Base-by-base conservation (phyloP, 2,888 invertebrate species). In the Agrochola lota region DNA sequence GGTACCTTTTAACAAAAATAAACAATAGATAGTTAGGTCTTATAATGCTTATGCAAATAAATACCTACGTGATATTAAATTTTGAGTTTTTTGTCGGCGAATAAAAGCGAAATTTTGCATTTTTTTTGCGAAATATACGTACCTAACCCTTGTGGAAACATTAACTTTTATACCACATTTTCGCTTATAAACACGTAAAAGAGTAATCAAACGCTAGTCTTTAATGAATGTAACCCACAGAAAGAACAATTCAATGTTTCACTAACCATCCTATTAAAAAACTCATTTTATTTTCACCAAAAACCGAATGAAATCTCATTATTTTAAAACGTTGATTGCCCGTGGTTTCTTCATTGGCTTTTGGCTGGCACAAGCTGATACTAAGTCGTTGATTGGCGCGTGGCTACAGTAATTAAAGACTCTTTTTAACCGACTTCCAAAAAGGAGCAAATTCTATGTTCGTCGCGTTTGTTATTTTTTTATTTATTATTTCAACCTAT, bases 321-420 rank as follows among this genome's bases (percentile, higher is more conserved):
- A 35, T 76, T 86, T 74, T 64, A 30, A 77, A 82, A 70, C 8
- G 49, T 35, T 76, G 23, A 73, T 71, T 59, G 20, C 8, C 17
- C 26, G 30, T 43, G 55, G 60, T 67, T 30, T 74, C n/a, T 17
- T 11, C 8, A 63, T 46, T 30, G 49, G 46, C 40, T 78, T 63
- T 55, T 26, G 49, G 63, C 64, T 83, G 80, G 80, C 40, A 86
- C 87, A 12, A 72, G 55, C 46, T 69, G 83, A 73, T 76, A 87
- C 80, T 23, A 55, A 52, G 46, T 23, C 43, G 23, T 30, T 77
- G 63, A 74, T 85, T 68, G 69, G 52, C 64, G 26, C 35, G 12
- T 72, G 57, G 49, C 20, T 55, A 30, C 23, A 60, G 30, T 74
- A 82, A 79, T 79, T 86, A 81, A 74, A 75, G 6, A 57, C 52